Evolutionary conservation across 2,797 vertebrate species (phyloP), one percentile per base, ranked within the genome.

Genomic region (Mormyrops boulengeri): DNA sequence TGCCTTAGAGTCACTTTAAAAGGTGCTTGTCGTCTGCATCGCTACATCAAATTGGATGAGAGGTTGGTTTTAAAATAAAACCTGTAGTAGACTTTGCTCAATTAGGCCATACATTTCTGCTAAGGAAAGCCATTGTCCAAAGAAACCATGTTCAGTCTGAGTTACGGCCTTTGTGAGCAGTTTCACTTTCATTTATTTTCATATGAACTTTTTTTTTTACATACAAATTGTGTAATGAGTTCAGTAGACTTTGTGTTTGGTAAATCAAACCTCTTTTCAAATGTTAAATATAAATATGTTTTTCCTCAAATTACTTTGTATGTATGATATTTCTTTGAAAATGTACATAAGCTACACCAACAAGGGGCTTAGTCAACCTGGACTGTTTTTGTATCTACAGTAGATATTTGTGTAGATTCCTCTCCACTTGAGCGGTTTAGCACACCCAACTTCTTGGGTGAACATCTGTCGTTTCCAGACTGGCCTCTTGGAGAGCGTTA

Each of bases 261-360:
- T 85, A 85, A 89, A 91, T 91, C 91, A 82, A 87, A 49, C 7
- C 26, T 38, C 88, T 90, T 85, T 88, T 84, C 34, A 41, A 60
- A 47, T 60, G 30, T 22, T 44, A 55, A 34, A n/a, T 44, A 89
- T 60, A 82, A 53, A 73, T 62, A 82, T 66, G 60, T 57, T 90
- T 89, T 41, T 90, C 91, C 85, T 69, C 52, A 44, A 89, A 89
- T 94, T 90, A 87, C 92, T 90, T 88, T 95, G 94, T 94, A 95
- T 95, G 92, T 93, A 73, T 69, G 38, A 94, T 93, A 94, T 95
- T 94, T 92, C 93, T 94, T 90, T 94, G 94, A 94, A 90, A 91
- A 94, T 94, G 93, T 49, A 85, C 57, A 44, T 44, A 47, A 88
- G 9, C 52, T 3, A 53, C 52, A 19, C 6, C 38, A 47, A 38